Evolutionary conservation across 2,113 vertebrate genomes (phyloP), one percentile per base, ranked within the genome.

Genomic region (Plecotus auritus): DNA sequence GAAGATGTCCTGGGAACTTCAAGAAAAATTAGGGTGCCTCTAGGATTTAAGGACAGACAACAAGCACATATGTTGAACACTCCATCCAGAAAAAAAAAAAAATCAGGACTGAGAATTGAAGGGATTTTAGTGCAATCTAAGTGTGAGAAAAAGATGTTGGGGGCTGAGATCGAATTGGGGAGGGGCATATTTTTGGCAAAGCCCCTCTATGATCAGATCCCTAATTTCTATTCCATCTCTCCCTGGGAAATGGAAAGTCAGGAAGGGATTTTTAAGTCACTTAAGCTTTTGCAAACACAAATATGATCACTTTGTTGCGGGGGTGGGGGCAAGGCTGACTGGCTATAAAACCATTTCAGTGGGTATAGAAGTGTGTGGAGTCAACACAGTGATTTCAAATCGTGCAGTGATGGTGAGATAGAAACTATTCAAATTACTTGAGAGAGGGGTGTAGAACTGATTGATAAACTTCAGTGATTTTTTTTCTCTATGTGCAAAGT

Each of bases 21-120:
- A 76, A 87, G 67, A n/a, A 85, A 26, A 10, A 45, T 81, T 51
- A 40, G 30, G 18, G 2, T 20, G 61, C 3, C 13, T 18, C 18
- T 37, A 49, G 22, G 45, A 67, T 37, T 87, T 47, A 78, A 85
- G 61, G 11, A 40, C 9, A 1, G 26, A 30, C 28, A 6, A 37
- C 42, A 6, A 23, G 0, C 22, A 0, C 1, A 64, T 26, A 2
- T 13, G 9, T 12, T n/a, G 23, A 59, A 23, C 10, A 91, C 7
- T 74, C 18, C 28, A 28, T 14, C 42, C 16, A n/a, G 13, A 64
- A 28, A 40, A 59, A 22, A 59, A 26, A n/a, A 42, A 81, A 66
- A 64, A 28, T 28, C 49, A 91, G 32, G n/a, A 69, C 9, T 26
- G n/a, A 78, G n/a, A 93, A 74, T 7, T 14, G n/a, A 85, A 82